Evolutionary conservation across 2,113 vertebrate genomes (phyloP), one percentile per base, ranked within the genome.

Genomic region (Urocynchramus pylzowi): DNA sequence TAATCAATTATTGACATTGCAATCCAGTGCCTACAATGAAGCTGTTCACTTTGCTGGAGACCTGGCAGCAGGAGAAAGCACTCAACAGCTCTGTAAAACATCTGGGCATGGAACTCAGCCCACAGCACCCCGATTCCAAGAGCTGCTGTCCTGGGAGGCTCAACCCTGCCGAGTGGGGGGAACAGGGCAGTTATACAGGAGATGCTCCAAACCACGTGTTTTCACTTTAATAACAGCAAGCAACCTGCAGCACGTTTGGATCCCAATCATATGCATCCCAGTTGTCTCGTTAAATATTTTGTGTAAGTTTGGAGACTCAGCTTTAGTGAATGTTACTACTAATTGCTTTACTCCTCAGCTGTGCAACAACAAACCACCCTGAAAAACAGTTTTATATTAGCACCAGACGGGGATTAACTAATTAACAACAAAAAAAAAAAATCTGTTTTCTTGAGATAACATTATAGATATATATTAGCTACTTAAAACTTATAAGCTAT

Each of bases 291-390:
- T 94, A 94, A 94, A 89, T 56, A 61, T 87, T 93, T 91, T 89
- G 96, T 83, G 61, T 31, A 94, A 95, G 77, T 94, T 90, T 79
- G 71, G 95, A 97, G 96, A 44, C 74, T 90, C 75, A 45, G 81
- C 61, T 94, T 93, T 68, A 67, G 49, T 77, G 67, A n/a, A 21
- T 82, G 84, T 91, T 93, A 12, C 67, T 78, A 23, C 77, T 95
- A 95, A 97, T 92, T 93, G 95, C 95, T 77, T 93, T n/a, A n/a
- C 69, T 95, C 88, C 85, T 96, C 90, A 94, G 90, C 95, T 94
- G 82, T 50, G 65, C 92, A 96, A 53, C 95, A 88, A 68, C 84
- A 93, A 93, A 77, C 80, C 64, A 42, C 87, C 63, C 87, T 75
- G 70, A 88, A 95, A 78, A 26, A 21, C 28, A 30, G 67, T 47